Base-by-base conservation (phyloP, 2,888 invertebrate species). In the Lochmaea capreae region DNA sequence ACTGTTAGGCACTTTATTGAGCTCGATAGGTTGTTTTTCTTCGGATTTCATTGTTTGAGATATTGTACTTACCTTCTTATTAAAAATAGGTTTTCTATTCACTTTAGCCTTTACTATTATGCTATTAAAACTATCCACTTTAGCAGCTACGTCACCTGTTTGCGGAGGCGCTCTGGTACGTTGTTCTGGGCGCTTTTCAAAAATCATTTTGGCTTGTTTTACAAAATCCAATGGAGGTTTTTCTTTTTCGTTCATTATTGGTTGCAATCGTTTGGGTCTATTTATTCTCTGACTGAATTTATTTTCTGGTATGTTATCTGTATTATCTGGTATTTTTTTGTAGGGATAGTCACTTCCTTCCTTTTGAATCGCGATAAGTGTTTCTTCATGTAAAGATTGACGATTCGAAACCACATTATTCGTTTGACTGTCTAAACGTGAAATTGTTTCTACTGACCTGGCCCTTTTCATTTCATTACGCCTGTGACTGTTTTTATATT, bases 221-320 rank as follows among this genome's bases (percentile, higher is more conserved):
- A 97, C 97, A 79, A 96, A 92, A 88, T 97, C 97, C 0, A 94
- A 93, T 18, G 97, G 96, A 2, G 97, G 97, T 65, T 95, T 90
- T 83, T 96, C 96, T 14, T 91, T 91, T 78, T 93, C 93, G 80
- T 91, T 91, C 82, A 93, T 89, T 63, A 93, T 88, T 1, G 89
- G 92, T 79, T 88, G 89, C 80, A 92, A 90, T 81, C 90, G 90
- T 81, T 93, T 90, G 79, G 91, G 89, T 85, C 88, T 87, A 81
- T 90, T 90, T 57, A 89, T 81, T 71, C 83, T 65, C 54, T 67
- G 71, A 71, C 68, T 69, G 65, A 71, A 71, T 59, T 71, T 85
- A 82, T 75, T 76, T 66, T 74, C 77, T 62, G 79, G 75, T 67
- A 79, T 76, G 59, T 77, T 75, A 43, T 78, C 77, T 42, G 67